Conservation (phyloP, 2,888 invertebrate genomes). For the Andrena praecox region DNA sequence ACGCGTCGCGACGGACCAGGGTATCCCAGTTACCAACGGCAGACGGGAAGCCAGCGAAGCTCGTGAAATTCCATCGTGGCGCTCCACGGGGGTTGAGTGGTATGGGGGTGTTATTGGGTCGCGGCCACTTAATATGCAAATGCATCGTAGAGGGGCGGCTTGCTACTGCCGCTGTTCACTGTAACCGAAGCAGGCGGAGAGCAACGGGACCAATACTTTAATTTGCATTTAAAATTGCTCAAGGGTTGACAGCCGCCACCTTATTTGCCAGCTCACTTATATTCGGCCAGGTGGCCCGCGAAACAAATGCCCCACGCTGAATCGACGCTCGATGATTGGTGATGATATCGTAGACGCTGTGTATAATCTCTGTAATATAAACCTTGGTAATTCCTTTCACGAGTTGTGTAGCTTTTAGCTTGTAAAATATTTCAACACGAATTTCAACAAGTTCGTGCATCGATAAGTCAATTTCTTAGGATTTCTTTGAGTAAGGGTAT, state of each 20-base stretch:
- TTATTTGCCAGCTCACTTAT: conserved; percentile 54
- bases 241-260: conserved; percentile 80
- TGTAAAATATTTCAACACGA: background rate
- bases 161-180: conserved; percentile 56
- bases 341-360: conserved; percentile 17
- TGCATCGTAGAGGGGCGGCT: conserved; percentile 76
- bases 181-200: conserved; percentile 72
- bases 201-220: conserved; percentile 83
- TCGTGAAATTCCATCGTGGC: conserved; percentile 74
- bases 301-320: conserved; percentile 51
- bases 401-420: background rate
- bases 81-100: conserved; percentile 58
- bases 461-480: too few relatives aligned
- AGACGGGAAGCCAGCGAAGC: conserved; percentile 50
- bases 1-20: conserved; percentile 18
- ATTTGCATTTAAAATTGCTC: conserved; percentile 84
- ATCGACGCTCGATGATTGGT: conserved; percentile 40
- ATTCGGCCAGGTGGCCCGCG: conserved; percentile 35
- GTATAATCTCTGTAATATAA: background rate
- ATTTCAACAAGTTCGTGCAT: too few relatives aligned
- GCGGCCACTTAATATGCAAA: conserved; percentile 84
- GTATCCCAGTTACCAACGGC: conserved; percentile 30
- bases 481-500: too few relatives aligned
- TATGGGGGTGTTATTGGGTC: conserved; percentile 82
- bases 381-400: background rate